Evolutionary conservation across 2,797 vertebrate genomes (phyloP), one percentile per base, ranked within the genome.

Genomic region (Amphiprion clarkii): DNA sequence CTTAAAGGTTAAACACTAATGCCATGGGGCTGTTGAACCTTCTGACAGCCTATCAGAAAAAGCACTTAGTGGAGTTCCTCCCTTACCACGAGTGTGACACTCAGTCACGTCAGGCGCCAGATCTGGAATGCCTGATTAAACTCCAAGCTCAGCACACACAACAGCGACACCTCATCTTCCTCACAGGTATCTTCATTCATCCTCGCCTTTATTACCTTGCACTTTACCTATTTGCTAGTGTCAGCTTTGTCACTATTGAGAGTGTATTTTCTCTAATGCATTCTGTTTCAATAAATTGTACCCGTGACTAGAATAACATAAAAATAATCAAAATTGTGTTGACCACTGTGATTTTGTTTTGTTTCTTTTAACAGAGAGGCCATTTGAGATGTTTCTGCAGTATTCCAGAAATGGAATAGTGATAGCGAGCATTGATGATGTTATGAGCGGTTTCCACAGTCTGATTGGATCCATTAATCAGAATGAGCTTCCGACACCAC

Each of bases 1-100:
- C 14, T 84, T 67, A 5, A 54, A 99, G 98, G 92, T 94, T 97
- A 89, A 99, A 99, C 83, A 60, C 95, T 21, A 96, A 96, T 19
- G 96, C 96, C 39, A 94, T 97, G 88, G 96, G 91, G 67, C 93
- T 99, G 76, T 85, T 99, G 80, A 96, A 95, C 25, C 96, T 99
- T 71, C 92, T 99, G 72, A 97, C 95, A 40, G 74, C 90, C 33
- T 98, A 99, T 77, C 97, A 99, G 83, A 99, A 99, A 94, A 97
- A 97, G 84, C 96, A 99, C 80, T 89, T 99, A 74, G 98, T 99
- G 49, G 98, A 99, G 93, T 97, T 99, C 90, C 95, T 99, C 46
- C 97, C 98, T 0, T 99, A 99, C 84, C 98, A 99, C 2, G 96
- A 96, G 17, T 99, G 98, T 79, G 98, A 99, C 86, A 96, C 96